A percentile compares a stretch with the other conserved stretches of the same genome.
phyloP scores from a whole-genome alignment of 2,797 vertebrate species.

The Tenualosa ilisha region DNA sequence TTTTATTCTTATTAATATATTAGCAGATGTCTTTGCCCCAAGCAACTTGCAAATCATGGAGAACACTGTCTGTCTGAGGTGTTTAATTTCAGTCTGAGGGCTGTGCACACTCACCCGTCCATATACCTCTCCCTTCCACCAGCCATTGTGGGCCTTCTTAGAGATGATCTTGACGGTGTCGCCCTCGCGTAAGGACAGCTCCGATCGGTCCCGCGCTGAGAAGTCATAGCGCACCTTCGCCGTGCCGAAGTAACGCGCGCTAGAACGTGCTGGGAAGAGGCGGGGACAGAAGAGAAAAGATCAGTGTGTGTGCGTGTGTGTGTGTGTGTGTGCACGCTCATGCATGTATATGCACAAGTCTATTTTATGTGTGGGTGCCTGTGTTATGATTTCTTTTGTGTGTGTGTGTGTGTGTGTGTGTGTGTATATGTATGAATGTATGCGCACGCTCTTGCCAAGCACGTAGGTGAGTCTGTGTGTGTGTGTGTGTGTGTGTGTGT shows the following conservation, averaged over 20 bases:
- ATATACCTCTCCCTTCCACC: conserved; percentile 95
- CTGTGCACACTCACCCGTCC: conserved; percentile 77
- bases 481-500: too few relatives aligned
- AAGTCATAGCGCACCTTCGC: conserved; percentile 90
- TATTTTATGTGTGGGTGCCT: background rate
- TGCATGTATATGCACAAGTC: background rate
- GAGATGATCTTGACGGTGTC: conserved; percentile 90
- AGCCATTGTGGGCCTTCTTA: conserved; percentile 87
- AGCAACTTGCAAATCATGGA: too few relatives aligned
- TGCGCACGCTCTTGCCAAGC: background rate
- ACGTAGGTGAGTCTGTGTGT: too few relatives aligned
- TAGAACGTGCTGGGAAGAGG: background rate
- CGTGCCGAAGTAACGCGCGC: conserved; percentile 71
- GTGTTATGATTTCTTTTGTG: background rate
- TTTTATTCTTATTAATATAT: background rate
- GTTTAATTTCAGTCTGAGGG: too few relatives aligned
- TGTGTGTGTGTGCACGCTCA: background rate
- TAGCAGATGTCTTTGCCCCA: background rate
- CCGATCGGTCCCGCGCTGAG: conserved; percentile 86
- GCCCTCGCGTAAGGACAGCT: conserved; percentile 86
- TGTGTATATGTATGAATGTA: background rate
- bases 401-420: background rate
- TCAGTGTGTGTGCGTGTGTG: background rate
- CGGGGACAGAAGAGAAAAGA: background rate
- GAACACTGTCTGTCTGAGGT: too few relatives aligned